A percentile compares a stretch with the other conserved stretches of the same genome.
Conservation (phyloP, 1,140 invertebrate genomes). For the Papilio xuthus region DNA sequence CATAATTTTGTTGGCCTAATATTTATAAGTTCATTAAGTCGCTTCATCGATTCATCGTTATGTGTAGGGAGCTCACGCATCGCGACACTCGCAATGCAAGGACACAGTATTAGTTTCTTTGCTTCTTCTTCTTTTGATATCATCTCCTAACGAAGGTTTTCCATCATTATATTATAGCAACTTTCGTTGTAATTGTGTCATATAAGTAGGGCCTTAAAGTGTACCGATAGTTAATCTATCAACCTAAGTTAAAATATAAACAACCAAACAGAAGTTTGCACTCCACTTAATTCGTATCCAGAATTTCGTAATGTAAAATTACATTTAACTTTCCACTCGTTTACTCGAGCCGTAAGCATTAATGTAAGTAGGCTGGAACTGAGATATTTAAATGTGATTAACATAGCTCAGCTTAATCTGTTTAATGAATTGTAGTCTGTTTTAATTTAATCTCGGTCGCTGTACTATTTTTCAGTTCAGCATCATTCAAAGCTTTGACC, state of each 20-base stretch:
- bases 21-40: no score
- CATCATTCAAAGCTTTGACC: constrained; percentile 29
- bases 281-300: constrained; percentile 19
- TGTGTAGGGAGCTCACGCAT: no score
- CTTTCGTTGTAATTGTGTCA: no score
- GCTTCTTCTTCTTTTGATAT: no score
- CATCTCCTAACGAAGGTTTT: no score
- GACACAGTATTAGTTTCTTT: no score
- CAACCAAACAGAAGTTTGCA: background rate
- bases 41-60: no score
- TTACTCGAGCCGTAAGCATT: constrained; percentile 14
- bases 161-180: no score
- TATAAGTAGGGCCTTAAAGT: no score
- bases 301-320: constrained; percentile 27
- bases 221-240: background rate
- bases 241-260: background rate
- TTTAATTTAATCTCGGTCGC: constrained; percentile 32
- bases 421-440: constrained; percentile 36
- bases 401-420: constrained; percentile 34
- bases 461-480: constrained; percentile 34
- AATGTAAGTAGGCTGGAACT: constrained; percentile 34
- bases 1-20: no score
- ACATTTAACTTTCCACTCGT: constrained; percentile 30
- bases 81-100: no score
- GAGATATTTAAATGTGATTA: constrained; percentile 36